phyloP scores from a whole-genome alignment of 1,140 invertebrate species.

The Pachypeltis micranthus region DNA sequence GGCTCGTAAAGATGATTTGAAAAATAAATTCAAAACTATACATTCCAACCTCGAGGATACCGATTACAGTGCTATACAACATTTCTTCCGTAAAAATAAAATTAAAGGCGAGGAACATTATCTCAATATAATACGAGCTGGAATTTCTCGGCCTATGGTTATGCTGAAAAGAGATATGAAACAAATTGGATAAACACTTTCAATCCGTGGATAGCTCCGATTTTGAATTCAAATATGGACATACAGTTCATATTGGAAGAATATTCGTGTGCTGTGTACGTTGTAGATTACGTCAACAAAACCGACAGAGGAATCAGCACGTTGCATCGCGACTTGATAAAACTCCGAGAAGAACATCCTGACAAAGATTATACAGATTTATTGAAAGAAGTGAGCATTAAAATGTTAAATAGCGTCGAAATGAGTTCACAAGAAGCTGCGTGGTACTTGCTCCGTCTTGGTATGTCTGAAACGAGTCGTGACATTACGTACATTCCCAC shows the following conservation, averaged over 20 bases:
- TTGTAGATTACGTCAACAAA: constrained; percentile 36
- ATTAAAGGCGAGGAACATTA: constrained; percentile 20
- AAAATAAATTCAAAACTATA: constrained; percentile 30
- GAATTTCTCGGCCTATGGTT: constrained; percentile 27
- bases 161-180: constrained; percentile 29
- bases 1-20: constrained; percentile 27
- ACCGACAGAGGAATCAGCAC: constrained; percentile 33
- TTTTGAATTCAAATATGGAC: constrained; percentile 33
- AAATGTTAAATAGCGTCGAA: constrained; percentile 34
- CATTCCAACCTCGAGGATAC: constrained; percentile 24
- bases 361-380: constrained; percentile 23
- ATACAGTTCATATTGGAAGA: constrained; percentile 36
- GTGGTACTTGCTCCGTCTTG: constrained; percentile 32
- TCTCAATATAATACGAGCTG: constrained; percentile 31
- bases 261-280: constrained; percentile 32
- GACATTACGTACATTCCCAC: constrained; percentile 28
- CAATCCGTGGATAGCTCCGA: constrained; percentile 31
- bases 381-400: constrained; percentile 31
- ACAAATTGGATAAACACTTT: constrained; percentile 32
- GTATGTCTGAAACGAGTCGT: constrained; percentile 26
- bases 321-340: constrained; percentile 31
- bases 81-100: background rate
- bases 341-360: constrained; percentile 31
- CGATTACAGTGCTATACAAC: background rate
- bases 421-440: constrained; percentile 36